Conservation (phyloP, 2,888 invertebrate genomes). For the Pseudococcus jackbeardsleyi region DNA sequence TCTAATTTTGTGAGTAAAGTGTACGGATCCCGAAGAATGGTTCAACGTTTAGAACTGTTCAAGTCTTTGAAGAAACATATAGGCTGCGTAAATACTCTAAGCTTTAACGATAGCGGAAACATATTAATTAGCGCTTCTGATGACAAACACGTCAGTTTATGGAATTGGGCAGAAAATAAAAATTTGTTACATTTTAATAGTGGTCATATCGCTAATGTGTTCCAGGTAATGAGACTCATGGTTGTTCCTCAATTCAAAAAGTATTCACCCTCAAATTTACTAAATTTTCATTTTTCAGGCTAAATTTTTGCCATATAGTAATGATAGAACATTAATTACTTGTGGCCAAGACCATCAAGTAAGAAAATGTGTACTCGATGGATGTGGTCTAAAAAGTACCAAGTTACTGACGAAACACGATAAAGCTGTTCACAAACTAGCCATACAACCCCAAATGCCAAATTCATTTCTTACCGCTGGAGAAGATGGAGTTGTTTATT, state of each 20-base stretch:
- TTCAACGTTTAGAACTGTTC: constrained; percentile 85
- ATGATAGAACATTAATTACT: constrained; percentile 87
- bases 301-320: constrained; percentile 86
- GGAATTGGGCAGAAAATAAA: constrained; percentile 89
- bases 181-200: constrained; percentile 79
- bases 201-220: constrained; percentile 89
- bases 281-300: constrained; percentile 70
- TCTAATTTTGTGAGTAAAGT: constrained; percentile 76
- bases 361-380: constrained; percentile 73
- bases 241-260: neutral
- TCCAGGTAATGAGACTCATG: constrained; percentile 73
- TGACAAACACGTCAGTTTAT: constrained; percentile 86
- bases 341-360: constrained; percentile 93
- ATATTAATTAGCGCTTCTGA: constrained; percentile 91
- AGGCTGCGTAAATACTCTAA: constrained; percentile 93
- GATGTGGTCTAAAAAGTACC: constrained; percentile 73
- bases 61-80: constrained; percentile 83
- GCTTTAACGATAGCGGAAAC: constrained; percentile 86
- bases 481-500: constrained; percentile 87
- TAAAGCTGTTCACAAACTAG: constrained; percentile 88
- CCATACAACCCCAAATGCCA: constrained; percentile 81
- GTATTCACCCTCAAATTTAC: no score
- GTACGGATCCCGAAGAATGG: constrained; percentile 85
- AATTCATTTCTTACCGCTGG: constrained; percentile 85
- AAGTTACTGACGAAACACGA: constrained; percentile 79